phyloP scores from a whole-genome alignment of 2,888 invertebrate species.

The Zygaena filipendulae region DNA sequence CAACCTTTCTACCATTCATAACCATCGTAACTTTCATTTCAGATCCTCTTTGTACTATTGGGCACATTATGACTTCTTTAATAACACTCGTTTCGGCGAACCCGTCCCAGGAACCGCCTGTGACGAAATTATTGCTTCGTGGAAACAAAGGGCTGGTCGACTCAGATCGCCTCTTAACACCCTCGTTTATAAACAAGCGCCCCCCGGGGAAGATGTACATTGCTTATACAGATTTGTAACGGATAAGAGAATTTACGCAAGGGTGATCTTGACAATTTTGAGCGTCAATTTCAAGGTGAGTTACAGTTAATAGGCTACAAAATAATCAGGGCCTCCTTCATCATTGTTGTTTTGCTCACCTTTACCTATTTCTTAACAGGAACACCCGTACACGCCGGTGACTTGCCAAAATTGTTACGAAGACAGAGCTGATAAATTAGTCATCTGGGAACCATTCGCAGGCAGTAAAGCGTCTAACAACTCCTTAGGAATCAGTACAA shows the following conservation, averaged over 20 bases:
- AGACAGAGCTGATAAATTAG: conserved; percentile 85
- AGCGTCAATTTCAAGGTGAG: conserved; percentile 86
- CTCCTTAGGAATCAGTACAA: conserved; percentile 42
- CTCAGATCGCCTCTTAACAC: conserved; percentile 88
- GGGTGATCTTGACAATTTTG: conserved; percentile 81
- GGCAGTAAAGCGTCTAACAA: conserved; percentile 34
- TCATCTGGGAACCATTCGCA: conserved; percentile 79
- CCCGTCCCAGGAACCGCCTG: conserved; percentile 84
- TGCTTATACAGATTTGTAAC: conserved; percentile 88
- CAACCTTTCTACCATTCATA: no score
- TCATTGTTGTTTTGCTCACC: no score
- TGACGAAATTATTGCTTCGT: conserved; percentile 89
- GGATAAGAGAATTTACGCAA: conserved; percentile 81
- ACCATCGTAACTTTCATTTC: conserved; percentile 11
- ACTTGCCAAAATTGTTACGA: conserved; percentile 89
- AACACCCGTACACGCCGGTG: conserved; percentile 80
- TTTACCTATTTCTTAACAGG: conserved; percentile 60
- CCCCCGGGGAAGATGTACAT: conserved; percentile 77
- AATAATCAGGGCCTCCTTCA: no score
- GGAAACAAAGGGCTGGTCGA: conserved; percentile 80
- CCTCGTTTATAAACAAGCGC: conserved; percentile 84
- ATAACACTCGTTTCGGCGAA: conserved; percentile 88
- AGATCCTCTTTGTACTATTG: conserved; percentile 92
- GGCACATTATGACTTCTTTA: conserved; percentile 95
- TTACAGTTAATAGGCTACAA: no score